phyloP scores from a whole-genome alignment of 2,888 invertebrate species.

The Labia minor region DNA sequence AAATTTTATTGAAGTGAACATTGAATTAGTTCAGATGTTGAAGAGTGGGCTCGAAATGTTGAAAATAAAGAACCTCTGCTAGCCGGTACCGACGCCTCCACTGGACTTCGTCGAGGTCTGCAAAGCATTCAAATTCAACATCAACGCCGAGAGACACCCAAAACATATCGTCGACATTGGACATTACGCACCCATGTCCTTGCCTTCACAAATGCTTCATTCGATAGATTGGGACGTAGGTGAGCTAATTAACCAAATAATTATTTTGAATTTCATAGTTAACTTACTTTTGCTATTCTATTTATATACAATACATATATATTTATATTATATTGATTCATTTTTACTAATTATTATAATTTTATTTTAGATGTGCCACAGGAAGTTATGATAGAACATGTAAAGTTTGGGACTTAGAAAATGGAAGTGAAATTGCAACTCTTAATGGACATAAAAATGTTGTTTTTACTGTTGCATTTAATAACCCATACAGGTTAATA shows the following conservation, averaged over 20 bases:
- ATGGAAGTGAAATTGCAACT: conserved; percentile 54
- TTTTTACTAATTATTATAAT: conserved; percentile 21
- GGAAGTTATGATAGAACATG: conserved; percentile 79
- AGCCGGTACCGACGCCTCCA: conserved; percentile 46
- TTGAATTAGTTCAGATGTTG: conserved; percentile 46
- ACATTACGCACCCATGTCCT: conserved; percentile 51
- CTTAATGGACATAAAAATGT: conserved; percentile 69
- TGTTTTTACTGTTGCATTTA: conserved; percentile 68
- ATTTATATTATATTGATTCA: background rate
- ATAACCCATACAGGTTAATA: conserved; percentile 61
- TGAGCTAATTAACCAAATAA: conserved; percentile 29
- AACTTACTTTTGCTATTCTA: too few species aligned
- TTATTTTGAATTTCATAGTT: background rate
- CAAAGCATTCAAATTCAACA: background rate
- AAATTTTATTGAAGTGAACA: too few species aligned
- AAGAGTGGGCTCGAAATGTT: conserved; percentile 42
- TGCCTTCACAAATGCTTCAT: conserved; percentile 60
- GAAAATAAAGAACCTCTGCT: conserved; percentile 45
- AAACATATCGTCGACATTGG: conserved; percentile 34
- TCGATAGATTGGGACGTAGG: conserved; percentile 56
- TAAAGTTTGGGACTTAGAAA: conserved; percentile 64
- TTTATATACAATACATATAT: too few species aligned
- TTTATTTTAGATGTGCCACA: conserved; percentile 52
- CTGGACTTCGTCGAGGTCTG: conserved; percentile 38
- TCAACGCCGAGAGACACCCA: conserved; percentile 35